Percentiles rank a stretch among this genome's conserved stretches.
Evolutionary conservation across 2,797 vertebrate genomes (phyloP).

Genomic region (Micrastur ruficollis): DNA sequence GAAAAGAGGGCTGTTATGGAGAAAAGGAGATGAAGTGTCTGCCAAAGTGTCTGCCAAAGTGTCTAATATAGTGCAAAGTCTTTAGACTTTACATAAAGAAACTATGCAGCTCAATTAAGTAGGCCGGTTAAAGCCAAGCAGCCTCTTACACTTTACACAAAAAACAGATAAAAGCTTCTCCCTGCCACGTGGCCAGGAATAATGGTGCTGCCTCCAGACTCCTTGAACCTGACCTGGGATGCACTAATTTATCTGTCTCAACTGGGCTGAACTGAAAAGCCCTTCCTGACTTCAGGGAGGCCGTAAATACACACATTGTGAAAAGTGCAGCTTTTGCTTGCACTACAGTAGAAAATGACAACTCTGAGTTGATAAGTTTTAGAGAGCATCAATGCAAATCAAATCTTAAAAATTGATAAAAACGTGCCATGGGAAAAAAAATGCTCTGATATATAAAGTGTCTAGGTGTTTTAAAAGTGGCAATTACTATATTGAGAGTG

Average conservation of each 20-base stretch:
- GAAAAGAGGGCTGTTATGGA: neutral
- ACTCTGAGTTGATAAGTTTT: neutral
- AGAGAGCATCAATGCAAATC: neutral
- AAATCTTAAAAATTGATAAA: neutral
- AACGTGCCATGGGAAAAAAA: neutral
- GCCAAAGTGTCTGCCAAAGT: constrained; percentile 4
- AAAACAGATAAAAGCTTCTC: neutral
- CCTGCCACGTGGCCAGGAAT: neutral
- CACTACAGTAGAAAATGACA: neutral
- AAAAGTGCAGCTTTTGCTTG: neutral
- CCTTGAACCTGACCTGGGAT: constrained; percentile 1
- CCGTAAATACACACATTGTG: neutral
- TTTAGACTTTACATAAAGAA: constrained; percentile 21
- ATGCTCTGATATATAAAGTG: accelerated
- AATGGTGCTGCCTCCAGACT: neutral
- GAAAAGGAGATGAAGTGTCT: neutral
- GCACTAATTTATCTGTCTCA: neutral
- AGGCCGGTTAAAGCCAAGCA: neutral
- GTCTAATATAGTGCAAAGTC: neutral
- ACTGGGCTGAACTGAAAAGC: neutral
- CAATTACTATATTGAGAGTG: neutral
- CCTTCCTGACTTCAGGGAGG: neutral
- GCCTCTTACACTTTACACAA: neutral
- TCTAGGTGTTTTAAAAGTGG: neutral
- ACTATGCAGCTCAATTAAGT: neutral